Percentiles rank a stretch among this genome's conserved stretches.
Evolutionary conservation across 2,888 invertebrate species (phyloP).

Genomic region (Euzophera pinguis): DNA sequence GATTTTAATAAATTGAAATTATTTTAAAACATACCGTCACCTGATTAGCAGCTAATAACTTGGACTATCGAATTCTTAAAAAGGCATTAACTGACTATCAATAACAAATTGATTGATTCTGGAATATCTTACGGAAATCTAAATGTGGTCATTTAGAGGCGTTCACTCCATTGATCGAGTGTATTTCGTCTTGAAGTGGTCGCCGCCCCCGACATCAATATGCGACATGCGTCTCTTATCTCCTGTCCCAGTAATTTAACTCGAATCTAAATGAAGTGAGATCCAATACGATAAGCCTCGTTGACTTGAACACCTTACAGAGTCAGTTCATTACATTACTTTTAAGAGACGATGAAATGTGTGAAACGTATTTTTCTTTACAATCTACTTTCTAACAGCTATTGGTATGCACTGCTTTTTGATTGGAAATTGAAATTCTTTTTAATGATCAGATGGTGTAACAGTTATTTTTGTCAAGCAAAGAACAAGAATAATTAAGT

Average conservation of each 20-base stretch:
- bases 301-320: conserved; percentile 63
- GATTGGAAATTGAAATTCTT: too few relatives aligned
- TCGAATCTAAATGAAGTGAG: conserved; percentile 73
- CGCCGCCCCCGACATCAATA: conserved; percentile 52
- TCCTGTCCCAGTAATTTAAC: conserved; percentile 68
- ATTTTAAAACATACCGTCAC: not conserved
- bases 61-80: conserved; percentile 1
- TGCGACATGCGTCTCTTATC: conserved; percentile 65
- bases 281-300: conserved; percentile 72
- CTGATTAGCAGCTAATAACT: not conserved
- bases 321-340: conserved; percentile 61
- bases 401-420: too few relatives aligned
- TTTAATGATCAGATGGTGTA: too few relatives aligned
- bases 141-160: conserved; percentile 60
- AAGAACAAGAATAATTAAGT: too few relatives aligned
- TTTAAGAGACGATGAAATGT: conserved; percentile 52
- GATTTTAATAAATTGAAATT: conserved; percentile 1
- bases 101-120: conserved; percentile 44
- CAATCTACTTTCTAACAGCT: conserved; percentile 5
- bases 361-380: conserved; percentile 52
- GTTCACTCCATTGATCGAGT: conserved; percentile 54
- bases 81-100: conserved; percentile 6
- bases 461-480: too few relatives aligned
- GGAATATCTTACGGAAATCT: conserved; percentile 56
- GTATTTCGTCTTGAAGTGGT: conserved; percentile 48